Evolutionary conservation across 2,113 vertebrate genomes (phyloP).

Genomic region (Callocephalon fimbriatum): DNA sequence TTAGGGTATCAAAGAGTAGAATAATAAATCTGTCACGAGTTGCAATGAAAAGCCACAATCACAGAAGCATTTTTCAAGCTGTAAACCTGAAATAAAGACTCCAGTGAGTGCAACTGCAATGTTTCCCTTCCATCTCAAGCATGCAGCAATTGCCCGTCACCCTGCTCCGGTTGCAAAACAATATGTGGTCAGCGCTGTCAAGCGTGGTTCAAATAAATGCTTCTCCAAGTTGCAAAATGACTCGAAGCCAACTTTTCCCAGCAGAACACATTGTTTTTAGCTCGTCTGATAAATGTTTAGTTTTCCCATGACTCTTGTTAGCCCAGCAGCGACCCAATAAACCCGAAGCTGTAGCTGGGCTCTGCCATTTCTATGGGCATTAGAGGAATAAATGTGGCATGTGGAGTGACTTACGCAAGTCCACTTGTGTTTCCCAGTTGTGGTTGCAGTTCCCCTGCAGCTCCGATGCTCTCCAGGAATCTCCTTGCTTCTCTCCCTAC

Average conservation of each 20-base stretch:
- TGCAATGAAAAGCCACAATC: constrained; percentile 22
- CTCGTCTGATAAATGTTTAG: constrained; percentile 51
- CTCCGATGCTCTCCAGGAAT: constrained; percentile 21
- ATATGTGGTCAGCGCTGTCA: not conserved
- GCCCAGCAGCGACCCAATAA: constrained; percentile 44
- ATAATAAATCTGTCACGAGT: constrained; percentile 26
- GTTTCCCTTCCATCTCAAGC: constrained; percentile 38
- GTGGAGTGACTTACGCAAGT: constrained; percentile 24
- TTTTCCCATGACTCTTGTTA: constrained; percentile 51
- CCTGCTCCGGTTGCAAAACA: not conserved
- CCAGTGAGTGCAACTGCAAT: not conserved
- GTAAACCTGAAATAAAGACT: constrained; percentile 22
- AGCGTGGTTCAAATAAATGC: not conserved
- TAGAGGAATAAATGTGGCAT: not conserved
- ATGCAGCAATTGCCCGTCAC: not conserved
- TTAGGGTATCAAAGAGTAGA: constrained; percentile 11
- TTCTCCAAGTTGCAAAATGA: constrained; percentile 15
- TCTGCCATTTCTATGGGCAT: not conserved
- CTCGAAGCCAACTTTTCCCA: not conserved
- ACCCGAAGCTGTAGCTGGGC: constrained; percentile 1
- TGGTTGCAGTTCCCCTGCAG: not conserved
- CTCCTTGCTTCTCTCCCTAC: not conserved
- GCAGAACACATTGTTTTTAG: constrained; percentile 48
- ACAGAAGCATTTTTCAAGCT: not conserved
- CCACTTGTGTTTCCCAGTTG: constrained; percentile 39